These are phyloP conservation scores for Conomelus anceps DNA, from an alignment of 2,888 invertebrate genomes.

Conservation along the genomic window DNA sequence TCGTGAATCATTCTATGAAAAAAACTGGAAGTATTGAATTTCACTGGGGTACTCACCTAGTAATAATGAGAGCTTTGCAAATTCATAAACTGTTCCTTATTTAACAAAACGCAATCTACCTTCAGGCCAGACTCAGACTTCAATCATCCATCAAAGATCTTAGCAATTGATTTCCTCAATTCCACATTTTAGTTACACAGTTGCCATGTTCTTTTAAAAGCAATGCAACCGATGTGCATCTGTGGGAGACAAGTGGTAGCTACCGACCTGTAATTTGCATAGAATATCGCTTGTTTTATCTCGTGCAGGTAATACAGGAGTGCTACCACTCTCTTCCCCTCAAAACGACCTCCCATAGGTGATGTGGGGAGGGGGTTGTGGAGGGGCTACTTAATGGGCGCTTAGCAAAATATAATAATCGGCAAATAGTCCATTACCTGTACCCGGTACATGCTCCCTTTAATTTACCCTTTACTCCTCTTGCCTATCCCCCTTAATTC, in stretches of 20 bases:
- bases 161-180: background rate
- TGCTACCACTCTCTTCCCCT: background rate
- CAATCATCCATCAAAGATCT: background rate
- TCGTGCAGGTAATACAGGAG: background rate
- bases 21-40: no score
- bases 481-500: background rate
- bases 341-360: background rate
- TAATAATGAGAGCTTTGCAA: no score
- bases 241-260: background rate
- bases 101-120: background rate
- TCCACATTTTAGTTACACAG: background rate
- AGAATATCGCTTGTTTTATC: background rate
- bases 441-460: background rate
- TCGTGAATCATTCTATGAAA: no score
- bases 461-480: background rate
- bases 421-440: background rate
- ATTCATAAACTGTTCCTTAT: background rate
- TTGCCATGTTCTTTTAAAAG: background rate
- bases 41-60: no score
- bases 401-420: background rate
- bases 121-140: background rate
- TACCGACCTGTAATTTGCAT: background rate
- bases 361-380: background rate
- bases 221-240: background rate
- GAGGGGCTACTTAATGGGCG: background rate